phyloP scores from a whole-genome alignment of 2,888 invertebrate genomes.

The Ctenicera cuprea region DNA sequence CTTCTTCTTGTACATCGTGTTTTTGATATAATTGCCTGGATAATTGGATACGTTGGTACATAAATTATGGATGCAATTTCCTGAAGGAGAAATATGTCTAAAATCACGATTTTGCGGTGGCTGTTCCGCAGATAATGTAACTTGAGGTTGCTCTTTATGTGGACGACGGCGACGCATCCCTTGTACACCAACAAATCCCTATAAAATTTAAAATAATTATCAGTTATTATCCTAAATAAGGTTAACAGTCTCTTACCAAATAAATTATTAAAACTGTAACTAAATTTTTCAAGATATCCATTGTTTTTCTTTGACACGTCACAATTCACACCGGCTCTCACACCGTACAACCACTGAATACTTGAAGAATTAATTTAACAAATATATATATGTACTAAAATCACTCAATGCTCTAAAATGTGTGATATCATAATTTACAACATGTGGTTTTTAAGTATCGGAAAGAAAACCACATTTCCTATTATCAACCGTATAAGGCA shows the following conservation, averaged over 20 bases:
- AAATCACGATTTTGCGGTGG: not conserved
- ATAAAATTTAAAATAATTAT: not conserved
- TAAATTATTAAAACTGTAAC: not conserved
- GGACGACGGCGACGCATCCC: conserved; percentile 17
- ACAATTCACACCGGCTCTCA: conserved; percentile 5
- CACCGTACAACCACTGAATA: conserved; percentile 10
- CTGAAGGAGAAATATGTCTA: not conserved
- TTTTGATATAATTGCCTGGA: conserved; percentile 25
- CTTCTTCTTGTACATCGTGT: conserved; percentile 17
- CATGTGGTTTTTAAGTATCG: conserved; percentile 19
- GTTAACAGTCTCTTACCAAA: not conserved
- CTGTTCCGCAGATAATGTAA: not conserved
- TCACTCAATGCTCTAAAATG: not conserved
- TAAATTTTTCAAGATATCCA: conserved; percentile 5
- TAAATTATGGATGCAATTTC: conserved; percentile 38
- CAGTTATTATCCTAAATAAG: not conserved
- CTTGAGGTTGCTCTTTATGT: not conserved
- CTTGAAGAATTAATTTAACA: conserved; percentile 15
- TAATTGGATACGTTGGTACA: conserved; percentile 45
- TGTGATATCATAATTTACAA: conserved; percentile 29
- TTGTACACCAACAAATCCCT: not conserved
- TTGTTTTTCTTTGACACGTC: conserved; percentile 11
- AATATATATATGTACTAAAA: conserved; percentile 18
- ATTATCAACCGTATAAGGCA: conserved; percentile 14
- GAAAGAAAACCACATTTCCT: conserved; percentile 29